Evolutionary conservation across 2,888 invertebrate species (phyloP).

Genomic region (Melipona bicolor): DNA sequence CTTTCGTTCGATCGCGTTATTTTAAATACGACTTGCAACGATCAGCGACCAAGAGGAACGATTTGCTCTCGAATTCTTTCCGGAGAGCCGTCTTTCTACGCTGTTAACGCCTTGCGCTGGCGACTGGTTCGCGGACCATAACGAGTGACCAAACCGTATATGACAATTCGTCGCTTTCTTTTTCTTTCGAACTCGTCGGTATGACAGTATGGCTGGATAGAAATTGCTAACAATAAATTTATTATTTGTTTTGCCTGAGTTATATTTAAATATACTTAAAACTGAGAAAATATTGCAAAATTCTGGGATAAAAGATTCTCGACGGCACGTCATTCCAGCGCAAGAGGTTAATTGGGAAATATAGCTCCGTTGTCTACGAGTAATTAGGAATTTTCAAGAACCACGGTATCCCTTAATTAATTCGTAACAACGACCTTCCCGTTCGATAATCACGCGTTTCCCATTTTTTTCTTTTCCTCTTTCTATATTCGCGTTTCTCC

Average conservation of each 20-base stretch:
- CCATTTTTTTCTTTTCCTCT: constrained; percentile 1
- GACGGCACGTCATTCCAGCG: too few relatives aligned
- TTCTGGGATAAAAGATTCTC: too few relatives aligned
- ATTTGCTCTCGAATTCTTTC: constrained; percentile 37
- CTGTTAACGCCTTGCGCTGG: neutral
- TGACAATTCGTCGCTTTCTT: too few relatives aligned
- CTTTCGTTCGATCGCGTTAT: constrained; percentile 16
- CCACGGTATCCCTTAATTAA: constrained; percentile 73
- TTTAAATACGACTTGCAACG: neutral
- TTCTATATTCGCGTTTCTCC: neutral
- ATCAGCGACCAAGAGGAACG: neutral
- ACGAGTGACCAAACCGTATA: too few relatives aligned
- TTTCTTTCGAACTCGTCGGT: too few relatives aligned
- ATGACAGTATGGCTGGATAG: too few relatives aligned
- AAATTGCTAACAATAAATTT: too few relatives aligned
- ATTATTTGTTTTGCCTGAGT: too few relatives aligned
- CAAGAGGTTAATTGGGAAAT: constrained; percentile 70
- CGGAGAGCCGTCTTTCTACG: constrained; percentile 28
- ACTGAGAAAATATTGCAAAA: too few relatives aligned
- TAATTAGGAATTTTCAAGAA: constrained; percentile 73
- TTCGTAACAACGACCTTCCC: constrained; percentile 69
- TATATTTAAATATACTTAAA: too few relatives aligned
- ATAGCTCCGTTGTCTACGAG: constrained; percentile 64
- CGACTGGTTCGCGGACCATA: too few relatives aligned
- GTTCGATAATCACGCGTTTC: constrained; percentile 58